phyloP scores from a whole-genome alignment of 1,140 invertebrate genomes.

The Cyphomyrmex costatus region DNA sequence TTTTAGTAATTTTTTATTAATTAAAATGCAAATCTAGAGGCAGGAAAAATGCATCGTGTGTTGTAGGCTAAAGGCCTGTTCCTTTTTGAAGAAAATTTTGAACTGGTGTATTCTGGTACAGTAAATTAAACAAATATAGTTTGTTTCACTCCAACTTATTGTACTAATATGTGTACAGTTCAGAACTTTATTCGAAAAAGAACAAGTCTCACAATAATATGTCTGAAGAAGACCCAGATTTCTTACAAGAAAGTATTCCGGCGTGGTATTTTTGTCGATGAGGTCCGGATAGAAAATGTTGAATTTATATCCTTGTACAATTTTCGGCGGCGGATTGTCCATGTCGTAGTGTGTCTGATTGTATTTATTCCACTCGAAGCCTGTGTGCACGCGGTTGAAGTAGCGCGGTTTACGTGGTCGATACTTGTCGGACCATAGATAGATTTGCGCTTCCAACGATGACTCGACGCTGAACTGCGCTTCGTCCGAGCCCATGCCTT shows the following conservation, averaged over 20 bases:
- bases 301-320: conserved; percentile 99
- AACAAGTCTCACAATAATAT: no score
- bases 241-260: conserved; percentile 96
- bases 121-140: no score
- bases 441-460: conserved; percentile 94
- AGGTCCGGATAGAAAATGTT: conserved; percentile 99
- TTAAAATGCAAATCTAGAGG: no score
- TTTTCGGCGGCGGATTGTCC: conserved; percentile 99
- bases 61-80: no score
- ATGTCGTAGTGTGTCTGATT: conserved; percentile 99
- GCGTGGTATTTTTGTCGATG: conserved; percentile 97
- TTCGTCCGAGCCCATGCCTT: conserved; percentile 96
- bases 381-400: conserved; percentile 98
- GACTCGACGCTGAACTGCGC: conserved; percentile 97
- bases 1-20: no score
- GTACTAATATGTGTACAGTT: no score
- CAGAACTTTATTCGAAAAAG: no score
- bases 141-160: no score
- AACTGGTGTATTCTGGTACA: no score
- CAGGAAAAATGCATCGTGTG: no score
- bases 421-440: conserved; percentile 99
- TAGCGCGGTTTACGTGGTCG: conserved; percentile 98
- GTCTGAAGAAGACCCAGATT: background rate
- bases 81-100: no score
- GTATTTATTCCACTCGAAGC: conserved; percentile 99